Conservation (phyloP, 2,888 invertebrate genomes). For the Punctoribates punctum region DNA sequence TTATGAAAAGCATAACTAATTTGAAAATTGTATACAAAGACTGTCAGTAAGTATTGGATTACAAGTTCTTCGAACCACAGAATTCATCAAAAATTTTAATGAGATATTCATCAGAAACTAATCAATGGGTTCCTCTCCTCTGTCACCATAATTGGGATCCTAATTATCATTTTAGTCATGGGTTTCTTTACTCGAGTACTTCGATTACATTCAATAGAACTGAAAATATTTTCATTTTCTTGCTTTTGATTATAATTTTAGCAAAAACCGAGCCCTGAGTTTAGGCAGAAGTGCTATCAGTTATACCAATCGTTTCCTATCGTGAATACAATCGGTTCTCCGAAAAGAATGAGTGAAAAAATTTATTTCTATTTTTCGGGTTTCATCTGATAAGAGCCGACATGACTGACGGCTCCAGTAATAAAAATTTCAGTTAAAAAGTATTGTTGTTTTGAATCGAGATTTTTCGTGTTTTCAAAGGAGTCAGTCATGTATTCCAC, state of each 20-base stretch:
- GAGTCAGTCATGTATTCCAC: not conserved
- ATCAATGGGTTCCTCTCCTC: not conserved
- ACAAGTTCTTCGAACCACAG: too few species aligned
- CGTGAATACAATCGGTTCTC: not conserved
- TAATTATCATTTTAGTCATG: slow-evolving; percentile 28
- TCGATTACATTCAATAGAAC: not conserved
- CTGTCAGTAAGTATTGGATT: not conserved
- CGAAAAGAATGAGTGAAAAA: not conserved
- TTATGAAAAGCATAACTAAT: slow-evolving; percentile 3
- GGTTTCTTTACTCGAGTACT: too few species aligned
- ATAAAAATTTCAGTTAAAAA: not conserved
- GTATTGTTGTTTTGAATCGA: not conserved
- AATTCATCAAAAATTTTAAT: not conserved
- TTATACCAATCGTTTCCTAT: not conserved
- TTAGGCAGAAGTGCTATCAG: not conserved
- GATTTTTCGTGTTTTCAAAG: not conserved
- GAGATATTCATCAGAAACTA: slow-evolving; percentile 1
- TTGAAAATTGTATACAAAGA: not conserved
- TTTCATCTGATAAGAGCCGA: slow-evolving; percentile 6
- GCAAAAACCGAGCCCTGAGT: too few species aligned
- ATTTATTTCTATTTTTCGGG: not conserved
- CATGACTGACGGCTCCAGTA: not conserved
- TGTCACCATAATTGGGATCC: not conserved
- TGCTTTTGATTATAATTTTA: too few species aligned
- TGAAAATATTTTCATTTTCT: not conserved